Evolutionary conservation across 2,888 invertebrate species (phyloP).

Genomic region (Microctonus aethiopoides): DNA sequence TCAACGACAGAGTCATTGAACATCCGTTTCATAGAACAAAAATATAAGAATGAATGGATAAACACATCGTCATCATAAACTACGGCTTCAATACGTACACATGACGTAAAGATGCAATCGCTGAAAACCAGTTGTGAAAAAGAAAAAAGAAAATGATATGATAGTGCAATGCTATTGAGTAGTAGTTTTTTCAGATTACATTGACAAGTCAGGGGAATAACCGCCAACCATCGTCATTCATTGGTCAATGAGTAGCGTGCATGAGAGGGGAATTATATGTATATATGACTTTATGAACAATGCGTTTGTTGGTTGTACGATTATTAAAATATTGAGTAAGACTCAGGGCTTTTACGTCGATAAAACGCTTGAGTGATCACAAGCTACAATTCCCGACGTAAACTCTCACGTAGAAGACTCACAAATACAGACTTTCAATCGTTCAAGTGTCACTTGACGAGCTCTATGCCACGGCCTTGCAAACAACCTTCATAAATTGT

Average conservation of each 20-base stretch:
- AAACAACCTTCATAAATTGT: background rate
- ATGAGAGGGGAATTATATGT: background rate
- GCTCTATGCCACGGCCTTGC: background rate
- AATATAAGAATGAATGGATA: background rate
- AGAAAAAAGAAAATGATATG: background rate
- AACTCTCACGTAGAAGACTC: background rate
- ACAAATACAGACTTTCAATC: background rate
- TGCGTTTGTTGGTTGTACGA: background rate
- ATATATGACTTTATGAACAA: background rate
- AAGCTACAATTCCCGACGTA: background rate
- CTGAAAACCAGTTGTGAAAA: background rate
- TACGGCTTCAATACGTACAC: background rate
- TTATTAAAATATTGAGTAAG: background rate
- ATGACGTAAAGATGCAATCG: background rate
- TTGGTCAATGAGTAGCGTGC: background rate
- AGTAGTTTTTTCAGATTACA: background rate
- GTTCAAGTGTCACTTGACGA: background rate
- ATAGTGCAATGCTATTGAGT: slow-evolving; percentile 3
- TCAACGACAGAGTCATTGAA: background rate
- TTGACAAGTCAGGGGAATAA: slow-evolving; percentile 23
- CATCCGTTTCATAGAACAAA: background rate
- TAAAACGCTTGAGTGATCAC: background rate
- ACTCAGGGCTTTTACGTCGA: background rate
- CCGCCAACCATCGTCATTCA: slow-evolving; percentile 10
- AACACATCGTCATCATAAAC: background rate